Evolutionary conservation across 2,888 invertebrate genomes (phyloP).

Genomic region (Rhogogaster chlorosoma): DNA sequence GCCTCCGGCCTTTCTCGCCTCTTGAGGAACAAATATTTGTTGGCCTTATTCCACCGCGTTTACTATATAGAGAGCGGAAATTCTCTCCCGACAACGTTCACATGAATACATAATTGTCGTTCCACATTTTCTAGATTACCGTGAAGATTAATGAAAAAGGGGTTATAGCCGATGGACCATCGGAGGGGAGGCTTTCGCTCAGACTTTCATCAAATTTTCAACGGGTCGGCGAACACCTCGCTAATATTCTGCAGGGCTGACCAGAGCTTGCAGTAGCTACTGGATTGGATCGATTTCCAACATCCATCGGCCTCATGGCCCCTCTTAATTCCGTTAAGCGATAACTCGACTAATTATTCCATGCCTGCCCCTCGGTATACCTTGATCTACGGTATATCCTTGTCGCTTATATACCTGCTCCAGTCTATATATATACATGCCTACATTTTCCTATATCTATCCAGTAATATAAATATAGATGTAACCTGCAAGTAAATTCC

Average conservation of each 20-base stretch:
- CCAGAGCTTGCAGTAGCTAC: slow-evolving; percentile 30
- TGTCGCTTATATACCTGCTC: not conserved
- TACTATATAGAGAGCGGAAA: not conserved
- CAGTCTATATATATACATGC: not conserved
- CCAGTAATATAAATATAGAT: not conserved
- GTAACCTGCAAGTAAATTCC: not conserved
- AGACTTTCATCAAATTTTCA: slow-evolving; percentile 48
- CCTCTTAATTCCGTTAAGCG: slow-evolving; percentile 48
- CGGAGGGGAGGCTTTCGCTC: slow-evolving; percentile 11
- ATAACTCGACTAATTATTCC: slow-evolving; percentile 50
- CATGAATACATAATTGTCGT: not conserved
- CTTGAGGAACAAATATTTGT: slow-evolving; percentile 30
- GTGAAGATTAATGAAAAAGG: not conserved
- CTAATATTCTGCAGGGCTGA: slow-evolving; percentile 40
- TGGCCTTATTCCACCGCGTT: slow-evolving; percentile 1
- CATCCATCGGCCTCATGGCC: slow-evolving; percentile 28
- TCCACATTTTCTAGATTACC: slow-evolving; percentile 13
- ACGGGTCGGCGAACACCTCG: slow-evolving; percentile 38
- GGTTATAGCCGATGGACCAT: not conserved
- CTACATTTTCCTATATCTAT: not conserved
- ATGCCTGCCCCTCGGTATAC: slow-evolving; percentile 23
- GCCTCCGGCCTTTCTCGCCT: not conserved
- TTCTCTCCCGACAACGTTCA: not conserved
- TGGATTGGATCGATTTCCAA: slow-evolving; percentile 36
- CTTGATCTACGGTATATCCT: slow-evolving; percentile 19